Conservation (phyloP, 2,113 vertebrate genomes). For the Alaudala cheleensis region DNA sequence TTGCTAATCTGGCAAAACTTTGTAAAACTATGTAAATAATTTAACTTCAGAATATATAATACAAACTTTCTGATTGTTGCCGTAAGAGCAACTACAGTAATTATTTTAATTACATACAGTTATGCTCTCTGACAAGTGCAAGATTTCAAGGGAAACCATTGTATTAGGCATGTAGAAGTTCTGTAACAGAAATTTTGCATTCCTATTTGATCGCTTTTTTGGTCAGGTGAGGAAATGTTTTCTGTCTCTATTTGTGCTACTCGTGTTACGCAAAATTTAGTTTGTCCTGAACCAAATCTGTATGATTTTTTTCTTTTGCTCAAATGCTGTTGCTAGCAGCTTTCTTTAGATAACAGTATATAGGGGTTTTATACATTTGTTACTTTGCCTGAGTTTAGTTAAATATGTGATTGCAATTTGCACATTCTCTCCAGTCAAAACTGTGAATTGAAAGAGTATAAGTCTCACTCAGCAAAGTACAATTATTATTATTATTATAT, state of each 20-base stretch:
- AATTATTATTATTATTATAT: neutral
- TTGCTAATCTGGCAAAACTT: neutral
- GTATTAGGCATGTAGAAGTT: neutral
- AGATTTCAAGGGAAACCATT: neutral
- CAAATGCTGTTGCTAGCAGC: neutral
- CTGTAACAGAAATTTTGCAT: neutral
- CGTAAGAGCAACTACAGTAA: neutral
- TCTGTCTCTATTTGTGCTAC: neutral
- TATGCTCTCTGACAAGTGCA: neutral
- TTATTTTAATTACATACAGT: neutral
- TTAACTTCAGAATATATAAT: neutral
- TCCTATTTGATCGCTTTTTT: neutral
- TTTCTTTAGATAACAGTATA: neutral
- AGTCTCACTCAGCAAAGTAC: neutral
- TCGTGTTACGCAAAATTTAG: neutral
- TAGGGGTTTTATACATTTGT: neutral
- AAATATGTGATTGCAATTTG: neutral
- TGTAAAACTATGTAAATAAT: neutral
- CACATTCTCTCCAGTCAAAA: neutral
- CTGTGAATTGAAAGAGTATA: neutral
- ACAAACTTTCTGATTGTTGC: neutral
- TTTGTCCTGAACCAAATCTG: neutral
- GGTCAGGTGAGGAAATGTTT: neutral
- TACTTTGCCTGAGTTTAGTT: neutral
- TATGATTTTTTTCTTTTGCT: neutral